Percentiles rank a stretch among this genome's conserved stretches.
Conservation (phyloP, 2,888 invertebrate species). For the Aphodius sticticus region DNA sequence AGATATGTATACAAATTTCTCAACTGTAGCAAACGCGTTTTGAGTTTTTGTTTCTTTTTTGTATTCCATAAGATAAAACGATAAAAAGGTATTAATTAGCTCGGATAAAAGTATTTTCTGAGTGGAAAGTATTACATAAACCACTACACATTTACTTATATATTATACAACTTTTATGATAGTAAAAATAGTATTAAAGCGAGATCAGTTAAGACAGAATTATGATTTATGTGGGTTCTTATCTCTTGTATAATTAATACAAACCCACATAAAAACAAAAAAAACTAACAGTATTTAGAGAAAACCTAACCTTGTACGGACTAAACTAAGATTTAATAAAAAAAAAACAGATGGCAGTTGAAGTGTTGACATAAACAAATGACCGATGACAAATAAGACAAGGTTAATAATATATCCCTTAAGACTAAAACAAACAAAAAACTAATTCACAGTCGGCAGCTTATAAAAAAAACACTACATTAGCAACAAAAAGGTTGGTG, state of each 20-base stretch:
- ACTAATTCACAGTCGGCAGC: constrained; percentile 4
- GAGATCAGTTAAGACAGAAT: constrained; percentile 25
- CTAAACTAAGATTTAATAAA: neutral
- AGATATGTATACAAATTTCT: neutral
- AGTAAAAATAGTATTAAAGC: constrained; percentile 13
- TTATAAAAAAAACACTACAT: neutral
- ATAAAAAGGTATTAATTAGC: neutral
- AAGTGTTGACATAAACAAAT: neutral
- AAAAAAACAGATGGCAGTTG: neutral
- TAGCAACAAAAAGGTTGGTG: neutral
- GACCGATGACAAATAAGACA: neutral
- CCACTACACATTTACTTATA: neutral
- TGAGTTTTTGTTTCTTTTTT: neutral
- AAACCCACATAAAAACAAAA: constrained; percentile 1
- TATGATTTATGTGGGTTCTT: neutral
- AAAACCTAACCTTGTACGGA: neutral
- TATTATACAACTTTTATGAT: neutral
- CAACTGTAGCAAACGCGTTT: neutral
- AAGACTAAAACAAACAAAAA: neutral
- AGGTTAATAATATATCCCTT: neutral
- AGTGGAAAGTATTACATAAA: constrained; percentile 4
- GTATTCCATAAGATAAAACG: neutral
- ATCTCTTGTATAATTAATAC: neutral
- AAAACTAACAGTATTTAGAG: constrained; percentile 4
- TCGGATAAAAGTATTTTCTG: neutral